Base-by-base conservation (phyloP, 2,888 invertebrate species). In the Latrodectus hesperus region DNA sequence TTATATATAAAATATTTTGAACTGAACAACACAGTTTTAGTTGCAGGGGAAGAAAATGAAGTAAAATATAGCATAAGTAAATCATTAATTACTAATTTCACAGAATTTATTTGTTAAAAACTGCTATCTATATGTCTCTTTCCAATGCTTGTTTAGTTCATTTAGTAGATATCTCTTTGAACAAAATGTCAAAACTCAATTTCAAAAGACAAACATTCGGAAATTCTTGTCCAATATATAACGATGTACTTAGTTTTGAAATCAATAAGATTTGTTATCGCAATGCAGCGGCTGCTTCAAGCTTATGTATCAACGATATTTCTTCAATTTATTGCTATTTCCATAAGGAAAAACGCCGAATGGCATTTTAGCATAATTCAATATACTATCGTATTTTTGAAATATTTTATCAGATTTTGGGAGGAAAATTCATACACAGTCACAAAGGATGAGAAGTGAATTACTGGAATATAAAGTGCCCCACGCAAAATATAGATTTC, bases 181-280 rank as follows among this genome's bases (percentile, higher is more conserved):
- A 68, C 38, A 68, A 68, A 68, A 68, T 38, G 68, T 68, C 68
- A 68, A 68, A 68, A 68, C 22, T 26, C 68, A 68, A 26, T 68
- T 68, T 22, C 68, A 14, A 9, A 22, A 22, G 16, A 55, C 16
- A 70, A 79, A 68, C 17, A 22, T 78, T 79, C 26, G 12, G 9
- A 49, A 14, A 22, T 64, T 14, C 71, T 76, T 71, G 76, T 71
- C 38, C 49, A 70, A 75, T 70, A 76, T 51, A 52, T 26, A 77
- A 17, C 72, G 38, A 67, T 60, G 71, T 22, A 26, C 55, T 11
- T 14, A 67, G 64, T 67, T 65, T 73, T 26, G 38, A 67, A 77
- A 72, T 67, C 77, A 84, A 84, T 77, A 77, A 72, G 76, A 78
- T 84, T 84, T 78, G 84, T 71, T 77, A 72, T 77, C 49, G 26